A percentile compares a stretch with the other conserved stretches of the same genome.
Evolutionary conservation across 2,888 invertebrate genomes (phyloP).

Genomic region (Sericinus montela): DNA sequence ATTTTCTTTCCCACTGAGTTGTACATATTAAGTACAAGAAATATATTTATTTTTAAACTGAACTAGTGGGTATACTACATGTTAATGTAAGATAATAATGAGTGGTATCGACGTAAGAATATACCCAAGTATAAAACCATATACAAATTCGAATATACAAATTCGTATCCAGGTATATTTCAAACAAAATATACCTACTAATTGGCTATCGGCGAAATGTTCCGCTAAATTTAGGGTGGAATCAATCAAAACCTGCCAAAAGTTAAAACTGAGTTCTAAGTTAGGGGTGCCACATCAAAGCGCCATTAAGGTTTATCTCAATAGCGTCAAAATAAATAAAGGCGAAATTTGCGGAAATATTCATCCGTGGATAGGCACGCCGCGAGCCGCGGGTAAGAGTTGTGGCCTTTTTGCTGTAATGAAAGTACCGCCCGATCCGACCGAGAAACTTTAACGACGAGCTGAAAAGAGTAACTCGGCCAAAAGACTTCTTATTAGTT

Average conservation of each 20-base stretch:
- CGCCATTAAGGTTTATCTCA: slow-evolving; percentile 72
- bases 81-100: no score
- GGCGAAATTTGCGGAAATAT: slow-evolving; percentile 70
- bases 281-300: slow-evolving; percentile 67
- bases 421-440: slow-evolving; percentile 59
- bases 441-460: slow-evolving; percentile 56
- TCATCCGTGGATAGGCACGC: slow-evolving; percentile 57
- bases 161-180: no score
- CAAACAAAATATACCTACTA: not conserved
- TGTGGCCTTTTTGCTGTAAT: slow-evolving; percentile 70
- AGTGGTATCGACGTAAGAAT: no score
- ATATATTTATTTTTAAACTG: no score
- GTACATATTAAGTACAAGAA: no score
- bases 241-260: slow-evolving; percentile 69
- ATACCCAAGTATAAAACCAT: no score
- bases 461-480: slow-evolving; percentile 50
- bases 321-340: slow-evolving; percentile 72
- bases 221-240: slow-evolving; percentile 49
- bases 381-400: slow-evolving; percentile 48
- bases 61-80: no score
- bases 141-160: no score
- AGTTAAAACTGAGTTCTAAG: slow-evolving; percentile 57
- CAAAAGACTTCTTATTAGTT: slow-evolving; percentile 41
- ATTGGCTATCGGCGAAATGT: slow-evolving; percentile 6
- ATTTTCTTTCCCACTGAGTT: not conserved